A percentile compares a stretch with the other conserved stretches of the same genome.
These are phyloP conservation scores for Perognathus longimembris DNA, from an alignment of 2,113 vertebrate species.

Conservation along the genomic window DNA sequence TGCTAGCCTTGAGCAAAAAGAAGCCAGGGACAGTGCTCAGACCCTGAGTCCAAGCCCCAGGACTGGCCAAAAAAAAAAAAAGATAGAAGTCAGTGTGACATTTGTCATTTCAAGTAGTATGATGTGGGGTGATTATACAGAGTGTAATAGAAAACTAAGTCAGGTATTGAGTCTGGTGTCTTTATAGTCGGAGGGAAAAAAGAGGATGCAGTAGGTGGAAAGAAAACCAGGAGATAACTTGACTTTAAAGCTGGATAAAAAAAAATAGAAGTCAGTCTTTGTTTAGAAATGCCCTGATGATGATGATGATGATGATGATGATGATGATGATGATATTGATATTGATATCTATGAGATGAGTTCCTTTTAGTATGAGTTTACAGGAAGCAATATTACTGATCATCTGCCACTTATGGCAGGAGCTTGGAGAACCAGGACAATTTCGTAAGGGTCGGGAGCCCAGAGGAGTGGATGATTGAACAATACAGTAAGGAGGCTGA, in stretches of 20 bases:
- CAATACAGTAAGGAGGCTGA: not conserved
- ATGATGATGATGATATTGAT: too few species aligned
- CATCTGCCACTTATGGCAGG: not conserved
- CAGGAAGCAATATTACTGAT: not conserved
- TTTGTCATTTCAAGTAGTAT: constrained; percentile 1
- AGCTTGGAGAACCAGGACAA: not conserved
- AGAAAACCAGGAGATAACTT: not conserved
- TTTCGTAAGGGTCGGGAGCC: not conserved
- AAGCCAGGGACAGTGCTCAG: too few species aligned
- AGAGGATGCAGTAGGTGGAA: not conserved
- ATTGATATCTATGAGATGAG: not conserved
- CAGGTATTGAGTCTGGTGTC: not conserved
- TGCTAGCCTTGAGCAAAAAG: too few species aligned
- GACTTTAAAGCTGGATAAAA: not conserved
- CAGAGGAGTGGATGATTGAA: not conserved
- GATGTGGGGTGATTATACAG: not conserved
- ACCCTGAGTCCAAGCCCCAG: too few species aligned
- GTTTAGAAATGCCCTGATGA: not conserved
- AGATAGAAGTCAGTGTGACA: not conserved
- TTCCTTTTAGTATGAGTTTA: not conserved
- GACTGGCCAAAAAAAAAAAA: too few species aligned
- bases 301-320: too few species aligned
- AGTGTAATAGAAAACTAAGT: not conserved
- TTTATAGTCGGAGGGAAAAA: not conserved
- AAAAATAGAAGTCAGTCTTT: not conserved